These are phyloP conservation scores for Egretta garzetta DNA, from an alignment of 2,113 vertebrate genomes.

Conservation along the genomic window DNA sequence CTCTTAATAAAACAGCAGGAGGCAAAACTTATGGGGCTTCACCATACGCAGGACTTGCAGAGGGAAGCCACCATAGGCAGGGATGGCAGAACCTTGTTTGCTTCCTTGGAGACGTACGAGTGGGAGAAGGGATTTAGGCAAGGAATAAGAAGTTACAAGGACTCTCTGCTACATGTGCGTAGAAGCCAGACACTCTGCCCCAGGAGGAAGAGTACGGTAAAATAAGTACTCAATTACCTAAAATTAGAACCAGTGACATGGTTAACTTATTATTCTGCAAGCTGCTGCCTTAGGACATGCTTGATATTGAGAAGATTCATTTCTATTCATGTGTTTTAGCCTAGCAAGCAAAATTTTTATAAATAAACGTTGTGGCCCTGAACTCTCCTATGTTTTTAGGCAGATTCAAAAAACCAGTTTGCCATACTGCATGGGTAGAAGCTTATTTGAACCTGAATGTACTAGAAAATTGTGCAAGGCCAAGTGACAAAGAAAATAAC, in stretches of 20 bases:
- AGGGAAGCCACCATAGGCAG: neutral
- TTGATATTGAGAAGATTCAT: slow-evolving; percentile 9
- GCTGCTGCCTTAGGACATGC: slow-evolving; percentile 2
- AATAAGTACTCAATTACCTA: slow-evolving; percentile 38
- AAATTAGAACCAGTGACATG: slow-evolving; percentile 63
- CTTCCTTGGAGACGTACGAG: neutral
- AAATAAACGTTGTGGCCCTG: neutral
- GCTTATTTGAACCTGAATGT: slow-evolving; percentile 27
- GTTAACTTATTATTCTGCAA: slow-evolving; percentile 13
- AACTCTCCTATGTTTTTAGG: neutral
- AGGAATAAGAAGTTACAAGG: neutral
- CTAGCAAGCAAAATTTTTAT: slow-evolving; percentile 3
- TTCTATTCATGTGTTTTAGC: neutral
- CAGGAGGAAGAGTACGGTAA: slow-evolving; percentile 21
- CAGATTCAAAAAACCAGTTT: neutral
- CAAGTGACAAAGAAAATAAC: neutral
- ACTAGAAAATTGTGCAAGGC: neutral
- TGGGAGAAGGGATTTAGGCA: neutral
- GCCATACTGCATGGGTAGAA: neutral
- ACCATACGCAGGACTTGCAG: neutral
- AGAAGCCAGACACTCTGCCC: neutral
- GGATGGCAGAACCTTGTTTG: neutral
- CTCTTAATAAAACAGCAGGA: neutral
- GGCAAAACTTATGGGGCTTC: neutral
- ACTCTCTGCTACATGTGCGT: neutral